Base-by-base conservation (phyloP, 2,888 invertebrate genomes). In the Clunio marinus region DNA sequence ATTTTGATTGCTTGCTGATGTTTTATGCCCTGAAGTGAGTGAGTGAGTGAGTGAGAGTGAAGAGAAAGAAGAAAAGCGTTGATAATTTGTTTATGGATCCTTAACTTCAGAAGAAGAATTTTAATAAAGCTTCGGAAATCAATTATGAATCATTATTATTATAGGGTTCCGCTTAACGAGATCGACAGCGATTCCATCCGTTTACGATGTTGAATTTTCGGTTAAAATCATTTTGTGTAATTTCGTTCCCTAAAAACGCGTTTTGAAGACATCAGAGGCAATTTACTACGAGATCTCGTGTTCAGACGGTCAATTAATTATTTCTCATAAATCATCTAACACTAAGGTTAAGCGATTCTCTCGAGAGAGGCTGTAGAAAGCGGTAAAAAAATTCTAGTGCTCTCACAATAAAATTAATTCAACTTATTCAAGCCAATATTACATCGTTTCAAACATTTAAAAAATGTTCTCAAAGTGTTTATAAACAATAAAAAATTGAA, bases 51-150 rank as follows among this genome's bases (percentile, higher is more conserved):
- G 10, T n/a, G 10, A 5, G 41, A 41, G 41, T n/a, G 10, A 41
- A 41, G 2, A 59, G 28, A 59, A 59, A 20, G 2, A 15, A 59
- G 20, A 20, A 27, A 41, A 60, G 60, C 60, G 41, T 60, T 60
- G 35, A 60, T 60, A 60, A 60, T 60, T 60, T 60, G 60, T 60
- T 60, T 60, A 60, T 59, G 13, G 32, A 59, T 59, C 59, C 59
- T 59, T 57, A 15, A 10, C 8, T 10, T 46, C 46, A 10, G 13
- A 46, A 17, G 20, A 20, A 20, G 25, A 32, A 28, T 58, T 58
- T 58, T 58, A 58, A 58, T 58, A 58, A 17, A 28, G 28, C 25
- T 37, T 60, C 60, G 60, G 60, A 60, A 60, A 60, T 60, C 60
- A 60, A 60, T 60, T 60, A 60, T 41, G 60, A 37, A 60, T 15